Evolutionary conservation across 2,113 vertebrate genomes (phyloP).

Genomic region (Cranoglanis bouderius): DNA sequence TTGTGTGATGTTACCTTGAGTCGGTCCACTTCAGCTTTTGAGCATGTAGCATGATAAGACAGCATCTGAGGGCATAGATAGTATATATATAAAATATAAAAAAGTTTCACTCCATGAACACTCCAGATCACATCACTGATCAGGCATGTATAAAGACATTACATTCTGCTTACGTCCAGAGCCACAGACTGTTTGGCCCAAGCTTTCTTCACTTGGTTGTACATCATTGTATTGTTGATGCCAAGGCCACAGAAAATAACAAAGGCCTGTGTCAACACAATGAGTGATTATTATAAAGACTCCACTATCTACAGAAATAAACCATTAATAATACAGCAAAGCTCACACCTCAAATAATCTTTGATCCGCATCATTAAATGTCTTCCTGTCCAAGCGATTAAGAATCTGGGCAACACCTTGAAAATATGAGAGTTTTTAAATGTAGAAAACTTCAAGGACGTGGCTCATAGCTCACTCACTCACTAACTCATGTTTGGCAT

Average conservation of each 20-base stretch:
- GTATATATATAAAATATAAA: not conserved
- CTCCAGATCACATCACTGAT: constrained; percentile 29
- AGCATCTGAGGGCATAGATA: constrained; percentile 69
- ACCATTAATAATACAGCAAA: not conserved
- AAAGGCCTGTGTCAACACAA: constrained; percentile 68
- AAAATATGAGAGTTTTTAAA: constrained; percentile 21
- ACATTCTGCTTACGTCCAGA: constrained; percentile 70
- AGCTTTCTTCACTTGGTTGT: constrained; percentile 81
- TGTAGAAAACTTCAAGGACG: not conserved
- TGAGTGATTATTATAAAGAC: not conserved
- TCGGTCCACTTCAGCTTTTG: constrained; percentile 78
- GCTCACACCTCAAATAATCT: constrained; percentile 76
- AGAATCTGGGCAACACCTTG: constrained; percentile 80
- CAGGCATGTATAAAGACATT: constrained; percentile 48
- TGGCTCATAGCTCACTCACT: not conserved
- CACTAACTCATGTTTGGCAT: not conserved
- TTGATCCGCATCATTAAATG: constrained; percentile 79
- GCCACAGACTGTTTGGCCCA: constrained; percentile 82
- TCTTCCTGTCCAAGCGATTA: constrained; percentile 78
- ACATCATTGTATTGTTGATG: constrained; percentile 84
- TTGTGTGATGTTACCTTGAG: constrained; percentile 69
- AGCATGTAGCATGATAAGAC: constrained; percentile 80
- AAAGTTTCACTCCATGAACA: no score
- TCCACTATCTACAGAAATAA: not conserved
- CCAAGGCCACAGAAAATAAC: constrained; percentile 82